A percentile compares a stretch with the other conserved stretches of the same genome.
Conservation (phyloP, 2,888 invertebrate genomes). For the Melanargia galathea region DNA sequence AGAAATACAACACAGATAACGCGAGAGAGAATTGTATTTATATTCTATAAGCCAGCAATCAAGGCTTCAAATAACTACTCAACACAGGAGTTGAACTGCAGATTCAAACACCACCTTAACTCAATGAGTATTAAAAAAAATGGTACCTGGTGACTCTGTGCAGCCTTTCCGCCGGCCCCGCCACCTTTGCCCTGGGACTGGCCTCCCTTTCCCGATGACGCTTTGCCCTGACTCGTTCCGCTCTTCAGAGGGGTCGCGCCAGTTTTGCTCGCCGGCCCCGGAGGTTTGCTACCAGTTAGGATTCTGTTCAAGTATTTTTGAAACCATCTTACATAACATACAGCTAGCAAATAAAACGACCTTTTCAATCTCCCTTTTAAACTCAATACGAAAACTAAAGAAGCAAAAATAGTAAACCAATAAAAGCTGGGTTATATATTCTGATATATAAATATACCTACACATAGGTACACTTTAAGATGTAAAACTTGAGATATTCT, state of each 20-base stretch:
- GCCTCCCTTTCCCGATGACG: conserved; percentile 37
- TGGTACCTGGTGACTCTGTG: conserved; percentile 60
- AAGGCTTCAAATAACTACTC: no score
- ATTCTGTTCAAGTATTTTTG: conserved; percentile 51
- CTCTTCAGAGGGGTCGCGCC: conserved; percentile 67
- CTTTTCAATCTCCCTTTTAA: conserved; percentile 16
- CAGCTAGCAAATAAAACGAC: conserved; percentile 8
- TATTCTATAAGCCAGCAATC: no score
- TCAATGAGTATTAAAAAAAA: not conserved
- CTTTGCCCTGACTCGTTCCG: conserved; percentile 49
- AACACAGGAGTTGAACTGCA: no score
- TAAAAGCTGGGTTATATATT: not conserved
- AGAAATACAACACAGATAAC: no score
- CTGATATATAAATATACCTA: no score
- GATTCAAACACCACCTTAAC: no score
- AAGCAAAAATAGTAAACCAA: not conserved
- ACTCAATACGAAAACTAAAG: not conserved
- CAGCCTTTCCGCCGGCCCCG: conserved; percentile 56
- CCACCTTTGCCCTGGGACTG: conserved; percentile 36
- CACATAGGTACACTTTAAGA: no score
- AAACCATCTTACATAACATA: conserved; percentile 34
- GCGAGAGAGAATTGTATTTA: no score
- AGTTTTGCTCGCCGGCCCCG: conserved; percentile 80
- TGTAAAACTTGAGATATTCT: no score
- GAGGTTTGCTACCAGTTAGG: conserved; percentile 75